Evolutionary conservation across 2,113 vertebrate genomes (phyloP).

Genomic region (Antigone vipio): DNA sequence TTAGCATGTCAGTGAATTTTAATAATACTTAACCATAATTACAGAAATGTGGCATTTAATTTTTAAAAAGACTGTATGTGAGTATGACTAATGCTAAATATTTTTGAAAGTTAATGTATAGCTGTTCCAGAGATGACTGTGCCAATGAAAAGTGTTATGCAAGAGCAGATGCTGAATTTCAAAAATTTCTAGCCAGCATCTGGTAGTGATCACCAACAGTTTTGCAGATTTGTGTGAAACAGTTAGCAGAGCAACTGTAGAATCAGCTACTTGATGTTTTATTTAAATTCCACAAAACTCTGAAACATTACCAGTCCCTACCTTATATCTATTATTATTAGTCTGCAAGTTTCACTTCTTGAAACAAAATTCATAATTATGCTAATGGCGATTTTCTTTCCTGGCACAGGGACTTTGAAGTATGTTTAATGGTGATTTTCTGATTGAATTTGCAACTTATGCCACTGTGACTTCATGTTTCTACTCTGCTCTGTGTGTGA

Average conservation of each 20-base stretch:
- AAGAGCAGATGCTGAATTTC: not conserved
- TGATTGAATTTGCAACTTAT: slow-evolving; percentile 24
- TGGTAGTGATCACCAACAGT: not conserved
- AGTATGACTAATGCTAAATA: not conserved
- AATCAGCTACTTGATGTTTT: not conserved
- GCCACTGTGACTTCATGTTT: not conserved
- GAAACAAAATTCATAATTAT: slow-evolving; percentile 18
- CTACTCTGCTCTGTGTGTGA: not conserved
- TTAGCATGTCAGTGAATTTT: not conserved
- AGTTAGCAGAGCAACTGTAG: not conserved
- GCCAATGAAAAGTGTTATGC: not conserved
- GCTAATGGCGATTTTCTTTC: not conserved
- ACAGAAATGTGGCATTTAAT: not conserved
- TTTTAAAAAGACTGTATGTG: not conserved
- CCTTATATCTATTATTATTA: not conserved
- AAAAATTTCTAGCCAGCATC: not conserved
- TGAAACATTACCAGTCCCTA: not conserved
- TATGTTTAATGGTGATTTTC: slow-evolving; percentile 9
- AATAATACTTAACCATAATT: not conserved
- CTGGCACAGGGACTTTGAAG: not conserved
- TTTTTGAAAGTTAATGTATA: not conserved
- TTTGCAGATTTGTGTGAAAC: not conserved
- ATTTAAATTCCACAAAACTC: not conserved
- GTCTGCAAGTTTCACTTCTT: not conserved
- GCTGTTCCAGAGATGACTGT: not conserved